Evolutionary conservation across 2,888 invertebrate genomes (phyloP).

Genomic region (Hyppa rectilinea): DNA sequence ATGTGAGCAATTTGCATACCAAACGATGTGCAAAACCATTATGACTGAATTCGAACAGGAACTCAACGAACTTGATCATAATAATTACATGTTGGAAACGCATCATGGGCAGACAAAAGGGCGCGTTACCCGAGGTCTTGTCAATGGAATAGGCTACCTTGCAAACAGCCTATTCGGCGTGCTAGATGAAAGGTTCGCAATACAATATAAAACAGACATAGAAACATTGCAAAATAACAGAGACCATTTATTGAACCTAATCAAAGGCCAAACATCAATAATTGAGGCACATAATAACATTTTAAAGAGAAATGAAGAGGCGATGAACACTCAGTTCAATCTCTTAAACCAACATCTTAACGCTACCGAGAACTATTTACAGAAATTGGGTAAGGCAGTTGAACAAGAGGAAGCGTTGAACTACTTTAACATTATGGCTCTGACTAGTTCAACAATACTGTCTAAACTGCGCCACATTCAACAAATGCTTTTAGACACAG

Average conservation of each 20-base stretch:
- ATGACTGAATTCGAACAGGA: constrained; percentile 4
- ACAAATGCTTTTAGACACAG: too few species aligned
- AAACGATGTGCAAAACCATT: background rate
- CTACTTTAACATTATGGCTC: background rate
- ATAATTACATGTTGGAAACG: too few species aligned
- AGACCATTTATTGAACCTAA: constrained; percentile 4
- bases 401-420: background rate
- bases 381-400: background rate
- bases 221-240: background rate
- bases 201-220: constrained; percentile 5
- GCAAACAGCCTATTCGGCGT: background rate
- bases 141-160: background rate
- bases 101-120: too few species aligned
- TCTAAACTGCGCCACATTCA: background rate
- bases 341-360: background rate
- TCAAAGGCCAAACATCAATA: too few species aligned
- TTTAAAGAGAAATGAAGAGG: background rate
- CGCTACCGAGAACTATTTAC: background rate
- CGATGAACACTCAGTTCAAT: background rate
- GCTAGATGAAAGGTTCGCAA: constrained; percentile 6
- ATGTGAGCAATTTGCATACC: constrained; percentile 1
- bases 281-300: too few species aligned
- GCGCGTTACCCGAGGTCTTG: too few species aligned
- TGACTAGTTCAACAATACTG: background rate
- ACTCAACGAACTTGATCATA: background rate